A percentile compares a stretch with the other conserved stretches of the same genome.
phyloP scores from a whole-genome alignment of 2,888 invertebrate species.

The Troides aeacus region DNA sequence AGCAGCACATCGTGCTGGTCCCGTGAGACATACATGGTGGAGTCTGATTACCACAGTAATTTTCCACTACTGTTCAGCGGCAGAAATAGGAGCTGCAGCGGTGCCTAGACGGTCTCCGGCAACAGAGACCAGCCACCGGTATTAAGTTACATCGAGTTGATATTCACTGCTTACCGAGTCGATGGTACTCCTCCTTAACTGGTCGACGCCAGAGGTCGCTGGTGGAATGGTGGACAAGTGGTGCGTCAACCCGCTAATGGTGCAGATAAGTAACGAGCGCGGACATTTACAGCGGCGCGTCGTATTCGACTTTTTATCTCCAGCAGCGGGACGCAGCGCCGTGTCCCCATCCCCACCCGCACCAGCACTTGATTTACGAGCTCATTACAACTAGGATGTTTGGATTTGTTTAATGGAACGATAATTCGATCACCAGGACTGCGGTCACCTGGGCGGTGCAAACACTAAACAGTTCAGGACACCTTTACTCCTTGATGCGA shows the following conservation, averaged over 20 bases:
- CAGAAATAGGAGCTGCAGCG: too few relatives aligned
- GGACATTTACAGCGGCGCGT: conserved; percentile 53
- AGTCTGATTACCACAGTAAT: too few relatives aligned
- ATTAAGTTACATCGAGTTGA: too few relatives aligned
- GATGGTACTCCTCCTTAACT: too few relatives aligned
- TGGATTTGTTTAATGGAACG: conserved; percentile 14
- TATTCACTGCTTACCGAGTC: too few relatives aligned
- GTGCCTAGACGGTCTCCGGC: too few relatives aligned
- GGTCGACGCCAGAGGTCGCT: conserved; percentile 43
- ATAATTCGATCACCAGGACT: neutral
- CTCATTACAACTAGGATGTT: conserved; percentile 26
- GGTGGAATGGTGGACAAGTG: conserved; percentile 53
- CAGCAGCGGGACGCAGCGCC: conserved; percentile 50
- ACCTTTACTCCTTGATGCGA: too few relatives aligned
- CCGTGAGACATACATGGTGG: too few relatives aligned
- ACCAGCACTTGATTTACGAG: conserved; percentile 38
- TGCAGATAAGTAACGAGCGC: conserved; percentile 63
- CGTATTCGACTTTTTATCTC: conserved; percentile 52
- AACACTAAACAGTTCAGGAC: too few relatives aligned
- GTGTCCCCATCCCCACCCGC: conserved; percentile 27
- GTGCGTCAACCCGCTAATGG: conserved; percentile 62
- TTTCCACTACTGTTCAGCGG: too few relatives aligned
- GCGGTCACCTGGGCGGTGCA: neutral
- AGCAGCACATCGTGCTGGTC: too few relatives aligned
- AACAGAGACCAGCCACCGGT: too few relatives aligned